phyloP scores from a whole-genome alignment of 64 coral and sea anemone genomes.

The Dendrophyllia cribrosa region DNA sequence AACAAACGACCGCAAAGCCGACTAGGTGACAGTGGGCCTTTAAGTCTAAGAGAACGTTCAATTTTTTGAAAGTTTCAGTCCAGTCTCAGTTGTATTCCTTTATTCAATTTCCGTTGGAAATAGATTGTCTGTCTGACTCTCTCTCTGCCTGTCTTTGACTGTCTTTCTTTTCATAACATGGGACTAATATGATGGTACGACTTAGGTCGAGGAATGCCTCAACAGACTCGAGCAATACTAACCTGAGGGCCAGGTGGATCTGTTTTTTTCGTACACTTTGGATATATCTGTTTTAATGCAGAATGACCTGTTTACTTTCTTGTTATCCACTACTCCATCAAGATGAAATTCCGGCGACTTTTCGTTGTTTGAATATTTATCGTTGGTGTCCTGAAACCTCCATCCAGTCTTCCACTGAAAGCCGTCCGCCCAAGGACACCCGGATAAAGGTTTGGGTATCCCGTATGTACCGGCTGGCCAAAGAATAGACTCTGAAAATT shows the following conservation, averaged over 20 bases:
- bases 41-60: too few species aligned
- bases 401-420: conserved; percentile 52
- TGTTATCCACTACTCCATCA: conserved; percentile 9
- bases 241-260: neutral
- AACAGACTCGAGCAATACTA: too few species aligned
- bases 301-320: conserved; percentile 39
- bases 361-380: neutral
- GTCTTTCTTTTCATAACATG: too few species aligned
- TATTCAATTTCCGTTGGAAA: too few species aligned
- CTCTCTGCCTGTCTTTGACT: too few species aligned
- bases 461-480: conserved; percentile 30
- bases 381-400: conserved; percentile 38
- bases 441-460: conserved; percentile 36
- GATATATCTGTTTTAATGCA: conserved; percentile 30
- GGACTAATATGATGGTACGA: too few species aligned
- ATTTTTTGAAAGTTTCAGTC: too few species aligned
- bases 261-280: neutral
- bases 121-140: too few species aligned
- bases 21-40: too few species aligned
- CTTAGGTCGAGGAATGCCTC: too few species aligned
- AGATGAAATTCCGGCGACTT: conserved; percentile 35
- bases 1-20: too few species aligned
- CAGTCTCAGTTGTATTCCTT: too few species aligned
- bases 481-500: neutral
- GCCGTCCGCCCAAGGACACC: conserved; percentile 15